Evolutionary conservation across 2,113 vertebrate species (phyloP), one percentile per base, ranked within the genome.

Genomic region (Steatornis caripensis): DNA sequence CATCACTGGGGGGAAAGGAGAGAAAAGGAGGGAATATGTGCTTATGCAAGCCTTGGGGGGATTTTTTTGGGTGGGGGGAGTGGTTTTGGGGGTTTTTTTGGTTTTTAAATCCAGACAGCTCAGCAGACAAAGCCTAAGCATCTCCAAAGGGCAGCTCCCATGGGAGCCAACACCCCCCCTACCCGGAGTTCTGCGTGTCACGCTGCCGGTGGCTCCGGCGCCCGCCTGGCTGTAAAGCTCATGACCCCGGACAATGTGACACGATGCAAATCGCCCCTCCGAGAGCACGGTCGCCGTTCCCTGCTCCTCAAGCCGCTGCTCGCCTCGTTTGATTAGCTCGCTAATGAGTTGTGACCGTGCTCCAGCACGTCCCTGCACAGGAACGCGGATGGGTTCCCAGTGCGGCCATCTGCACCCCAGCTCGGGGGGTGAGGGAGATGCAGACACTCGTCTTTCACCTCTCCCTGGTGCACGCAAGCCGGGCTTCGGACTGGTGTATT

Each of bases 341-440:
- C 53, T 91, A 95, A 96, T 1, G 49, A 97, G 94, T 53, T 91
- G 95, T 90, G 89, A 93, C 89, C 45, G 6, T 32, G 41, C 81
- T 94, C 90, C 93, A 91, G 92, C 83, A 62, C 30, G 58, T 43
- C 74, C 93, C 94, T 76, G 68, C 46, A 58, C 70, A 89, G 89
- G 88, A 89, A 58, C 82, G 30, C 24, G 14, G 23, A 93, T 1
- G 16, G 5, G 39, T 68, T 97, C 96, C 95, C 95, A 96, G 65
- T 45, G 65, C 48, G 5, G 77, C 97, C 97, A 97, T 93, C 97
- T 96, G 97, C 70, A 89, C 20, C 89, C 92, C n/a, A 39, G 87
- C 66, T 90, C 48, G n/a, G 9, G 76, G 45, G 18, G 74, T 1
- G 41, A 93, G 90, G 91, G 93, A 95, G 41, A 81, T 82, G 92